Conservation (phyloP, 2,113 vertebrate genomes). For the Sinocyclocheilus rhinocerous region DNA sequence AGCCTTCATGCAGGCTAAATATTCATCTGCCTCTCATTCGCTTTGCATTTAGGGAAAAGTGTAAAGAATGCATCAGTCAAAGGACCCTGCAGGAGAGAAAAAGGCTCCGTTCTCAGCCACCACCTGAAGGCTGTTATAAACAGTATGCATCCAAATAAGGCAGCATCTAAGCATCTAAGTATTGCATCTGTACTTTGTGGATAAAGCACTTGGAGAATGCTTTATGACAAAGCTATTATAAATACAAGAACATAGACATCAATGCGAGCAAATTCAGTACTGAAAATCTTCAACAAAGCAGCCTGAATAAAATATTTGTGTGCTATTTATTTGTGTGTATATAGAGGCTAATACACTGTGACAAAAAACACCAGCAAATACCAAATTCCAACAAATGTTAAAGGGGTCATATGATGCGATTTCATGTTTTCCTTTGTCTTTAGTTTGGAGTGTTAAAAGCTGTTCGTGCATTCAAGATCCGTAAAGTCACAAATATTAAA, state of each 20-base stretch:
- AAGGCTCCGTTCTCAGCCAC: not conserved
- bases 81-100: not conserved
- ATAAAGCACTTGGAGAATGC: not conserved
- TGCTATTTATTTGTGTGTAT: not conserved
- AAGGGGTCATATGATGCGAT: too few relatives aligned
- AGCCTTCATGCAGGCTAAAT: not conserved
- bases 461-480: too few relatives aligned
- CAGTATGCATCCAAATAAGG: not conserved
- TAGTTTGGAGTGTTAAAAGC: too few relatives aligned
- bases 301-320: not conserved
- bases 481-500: too few relatives aligned
- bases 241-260: not conserved
- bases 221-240: not conserved
- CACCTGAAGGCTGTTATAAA: not conserved
- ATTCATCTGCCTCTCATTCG: slow-evolving; percentile 17
- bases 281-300: not conserved
- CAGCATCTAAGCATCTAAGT: not conserved
- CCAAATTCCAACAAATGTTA: too few relatives aligned
- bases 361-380: too few relatives aligned
- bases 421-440: too few relatives aligned
- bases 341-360: too few relatives aligned
- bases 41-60: not conserved
- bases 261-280: not conserved
- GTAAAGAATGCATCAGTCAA: not conserved
- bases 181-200: not conserved